These are phyloP conservation scores for Zootoca vivipara DNA, from an alignment of 2,113 vertebrate species.

Conservation along the genomic window DNA sequence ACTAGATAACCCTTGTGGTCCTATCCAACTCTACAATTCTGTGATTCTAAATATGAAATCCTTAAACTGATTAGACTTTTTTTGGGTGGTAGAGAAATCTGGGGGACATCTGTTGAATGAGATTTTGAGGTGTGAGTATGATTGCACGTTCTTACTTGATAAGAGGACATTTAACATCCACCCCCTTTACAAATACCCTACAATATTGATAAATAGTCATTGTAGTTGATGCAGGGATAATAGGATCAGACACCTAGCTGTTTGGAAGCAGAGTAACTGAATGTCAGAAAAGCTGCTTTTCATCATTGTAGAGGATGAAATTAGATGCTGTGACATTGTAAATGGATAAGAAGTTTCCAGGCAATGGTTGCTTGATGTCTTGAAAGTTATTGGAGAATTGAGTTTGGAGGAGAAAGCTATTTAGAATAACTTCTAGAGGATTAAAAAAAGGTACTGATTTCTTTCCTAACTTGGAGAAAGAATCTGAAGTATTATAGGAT, in stretches of 20 bases:
- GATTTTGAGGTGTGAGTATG: not conserved
- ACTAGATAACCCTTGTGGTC: too few relatives aligned
- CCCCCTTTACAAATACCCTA: not conserved
- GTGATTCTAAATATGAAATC: not conserved
- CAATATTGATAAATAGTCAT: not conserved
- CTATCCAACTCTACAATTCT: too few relatives aligned
- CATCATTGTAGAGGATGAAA: not conserved
- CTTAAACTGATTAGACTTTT: not conserved
- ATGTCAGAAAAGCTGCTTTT: not conserved
- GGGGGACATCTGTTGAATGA: not conserved
- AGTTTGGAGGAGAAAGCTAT: not conserved
- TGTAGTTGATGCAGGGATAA: not conserved
- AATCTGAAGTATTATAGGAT: conserved; percentile 12
- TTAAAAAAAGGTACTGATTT: conserved; percentile 25
- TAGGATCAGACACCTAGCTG: not conserved
- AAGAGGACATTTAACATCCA: not conserved
- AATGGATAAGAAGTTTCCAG: not conserved
- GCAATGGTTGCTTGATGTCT: not conserved
- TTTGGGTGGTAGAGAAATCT: not conserved
- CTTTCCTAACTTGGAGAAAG: not conserved
- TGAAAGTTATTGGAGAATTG: conserved; percentile 4
- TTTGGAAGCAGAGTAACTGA: not conserved
- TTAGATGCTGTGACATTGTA: not conserved
- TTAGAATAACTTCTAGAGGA: conserved; percentile 25
- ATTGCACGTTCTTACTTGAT: not conserved